Base-by-base conservation (phyloP, 1,140 invertebrate genomes). In the Drosophila nasuta region DNA sequence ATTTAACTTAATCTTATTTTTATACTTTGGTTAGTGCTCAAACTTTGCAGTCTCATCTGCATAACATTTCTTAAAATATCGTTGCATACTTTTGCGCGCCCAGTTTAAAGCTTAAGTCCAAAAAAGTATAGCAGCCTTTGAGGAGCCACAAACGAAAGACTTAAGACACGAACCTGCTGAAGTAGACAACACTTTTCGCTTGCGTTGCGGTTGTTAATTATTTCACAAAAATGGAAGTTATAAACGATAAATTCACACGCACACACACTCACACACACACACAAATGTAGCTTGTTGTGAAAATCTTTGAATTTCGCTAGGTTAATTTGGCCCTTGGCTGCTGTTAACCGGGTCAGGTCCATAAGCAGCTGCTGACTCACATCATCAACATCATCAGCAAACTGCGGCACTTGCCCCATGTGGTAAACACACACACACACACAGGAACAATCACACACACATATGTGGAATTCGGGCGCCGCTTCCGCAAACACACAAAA, bases 91-190 rank as follows among this genome's bases (percentile, higher is more conserved):
- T 25, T 41, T 41, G 2, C 4, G 54, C 54, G 10, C 8, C 2
- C 2, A 35, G 30, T 5, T 10, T 2, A 54, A 54, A 41, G 17
- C 51, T 11, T 7, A 8, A 33, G 5, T 20, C 20, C 7, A 56
- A 45, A 57, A 76, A 59, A 3, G 5, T 51, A n/a, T 17, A 67
- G 79, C 58, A 73, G 38, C 57, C 75, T 87, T 82, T 59, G 48
- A 15, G 30, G 78, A 46, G 6, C 20, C 5, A 8, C 20, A 25
- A 75, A 81, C 72, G 11, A 82, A 79, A 65, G 83, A 87, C 76
- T 86, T 65, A 62, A 59, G 79, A 46, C 57, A 77, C 82, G 60
- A 86, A 86, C 82, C 82, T 64, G 15, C 35, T 2, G 4, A 56
- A 56, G 43, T 17, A 64, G 38, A 30, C 68, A 71, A 56, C 51